Conservation (phyloP, 2,797 vertebrate species). For the Acrocephalus scirpaceus region DNA sequence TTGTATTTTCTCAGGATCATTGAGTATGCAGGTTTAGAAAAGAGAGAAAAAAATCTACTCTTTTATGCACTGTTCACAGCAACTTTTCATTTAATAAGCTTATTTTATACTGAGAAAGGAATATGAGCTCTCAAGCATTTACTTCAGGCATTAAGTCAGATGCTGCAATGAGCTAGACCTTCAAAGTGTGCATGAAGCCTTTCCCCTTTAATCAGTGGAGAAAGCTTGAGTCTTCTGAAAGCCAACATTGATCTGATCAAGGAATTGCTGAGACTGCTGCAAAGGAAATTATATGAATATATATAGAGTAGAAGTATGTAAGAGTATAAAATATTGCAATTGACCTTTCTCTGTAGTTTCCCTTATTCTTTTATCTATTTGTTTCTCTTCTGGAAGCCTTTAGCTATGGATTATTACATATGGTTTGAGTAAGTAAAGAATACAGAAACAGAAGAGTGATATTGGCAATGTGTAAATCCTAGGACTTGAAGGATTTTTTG, state of each 20-base stretch:
- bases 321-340: not conserved
- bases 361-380: not conserved
- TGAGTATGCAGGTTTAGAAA: not conserved
- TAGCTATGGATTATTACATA: not conserved
- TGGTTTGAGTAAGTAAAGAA: not conserved
- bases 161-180: not conserved
- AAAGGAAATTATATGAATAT: not conserved
- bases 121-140: not conserved
- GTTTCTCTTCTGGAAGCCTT: not conserved
- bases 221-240: constrained; percentile 25
- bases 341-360: not conserved
- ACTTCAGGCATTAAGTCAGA: not conserved
- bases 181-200: not conserved
- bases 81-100: constrained; percentile 13
- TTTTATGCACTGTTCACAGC: not conserved
- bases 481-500: not conserved
- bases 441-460: not conserved
- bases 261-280: not conserved
- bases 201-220: not conserved
- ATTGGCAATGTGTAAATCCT: not conserved
- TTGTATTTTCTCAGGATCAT: not conserved
- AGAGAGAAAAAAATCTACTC: not conserved
- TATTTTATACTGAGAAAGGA: constrained; percentile 2
- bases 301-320: not conserved
- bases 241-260: not conserved